phyloP scores from a whole-genome alignment of 2,113 vertebrate species.

The Lamprologus ornatipinnis region DNA sequence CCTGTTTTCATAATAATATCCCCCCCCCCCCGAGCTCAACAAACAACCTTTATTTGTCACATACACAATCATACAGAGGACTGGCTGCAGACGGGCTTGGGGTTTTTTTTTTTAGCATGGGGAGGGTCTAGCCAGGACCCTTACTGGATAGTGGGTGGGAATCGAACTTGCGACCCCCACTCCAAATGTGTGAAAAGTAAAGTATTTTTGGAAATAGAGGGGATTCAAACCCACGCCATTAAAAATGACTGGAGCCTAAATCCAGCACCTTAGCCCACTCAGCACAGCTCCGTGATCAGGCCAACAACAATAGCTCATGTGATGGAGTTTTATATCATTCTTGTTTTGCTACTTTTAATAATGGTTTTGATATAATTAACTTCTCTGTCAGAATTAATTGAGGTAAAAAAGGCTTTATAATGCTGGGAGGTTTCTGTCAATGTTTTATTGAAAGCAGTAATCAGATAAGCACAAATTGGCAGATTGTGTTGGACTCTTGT shows the following conservation, averaged over 20 bases:
- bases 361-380: background rate
- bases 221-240: background rate
- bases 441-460: background rate
- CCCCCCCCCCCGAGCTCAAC: background rate
- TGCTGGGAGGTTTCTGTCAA: background rate
- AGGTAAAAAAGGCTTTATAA: background rate
- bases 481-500: background rate
- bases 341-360: background rate
- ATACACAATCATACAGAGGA: background rate
- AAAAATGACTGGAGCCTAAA: background rate
- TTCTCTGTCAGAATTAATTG: background rate
- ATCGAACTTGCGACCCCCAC: background rate
- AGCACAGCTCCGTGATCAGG: fast-evolving
- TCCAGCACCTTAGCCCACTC: background rate
- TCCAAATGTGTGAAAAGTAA: background rate
- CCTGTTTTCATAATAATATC: background rate
- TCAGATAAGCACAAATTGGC: background rate
- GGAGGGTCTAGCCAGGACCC: background rate
- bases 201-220: background rate
- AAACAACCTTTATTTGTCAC: background rate
- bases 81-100: background rate
- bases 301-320: background rate
- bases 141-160: background rate
- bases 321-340: background rate
- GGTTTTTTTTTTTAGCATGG: fast-evolving